Evolutionary conservation across 2,888 invertebrate species (phyloP), one percentile per base, ranked within the genome.

Genomic region (Peribatodes rhomboidaria): DNA sequence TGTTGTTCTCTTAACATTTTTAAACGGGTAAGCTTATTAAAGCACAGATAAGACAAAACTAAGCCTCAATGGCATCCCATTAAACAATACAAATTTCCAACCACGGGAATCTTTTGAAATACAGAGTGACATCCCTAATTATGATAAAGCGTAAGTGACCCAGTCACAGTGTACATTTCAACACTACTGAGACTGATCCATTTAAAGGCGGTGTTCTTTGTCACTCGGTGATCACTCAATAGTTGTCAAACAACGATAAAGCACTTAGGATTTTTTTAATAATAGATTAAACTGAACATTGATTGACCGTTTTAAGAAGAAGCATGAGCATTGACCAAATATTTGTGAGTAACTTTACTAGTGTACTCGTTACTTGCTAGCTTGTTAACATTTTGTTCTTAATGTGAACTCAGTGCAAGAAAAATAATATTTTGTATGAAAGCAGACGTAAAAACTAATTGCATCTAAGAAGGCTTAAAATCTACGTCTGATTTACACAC

Each of bases 231-330:
- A 83, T 85, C 81, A 80, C 75, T 84, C 82, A 79, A 78, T 78
- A 68, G 78, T 78, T 83, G 83, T 82, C 85, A 81, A 79, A 71
- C 64, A 67, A 77, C 78, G 81, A 86, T 85, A 83, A 82, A 76
- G 71, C 77, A 76, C 79, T 80, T 82, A 82, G 81, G 79, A 80
- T 78, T 83, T 79, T 78, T 72, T 53, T 77, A 74, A 74, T 67
- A 70, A 63, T 67, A 69, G 72, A 71, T 72, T 62, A 69, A 62
- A 62, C 37, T 22, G 16, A 56, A 49, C 55, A 61, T 61, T 14
- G 33, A 53, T 39, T 52, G 37, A 37, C 44, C 44, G 42, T 54
- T 49, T 37, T 39, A 71, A 72, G 66, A 69, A 68, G 63, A 69
- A n/a, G 70, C 76, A 79, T 75, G 68, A 68, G 73, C 71, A 74